Conservation (phyloP, 2,888 invertebrate species). For the Galerucella nymphaeae region DNA sequence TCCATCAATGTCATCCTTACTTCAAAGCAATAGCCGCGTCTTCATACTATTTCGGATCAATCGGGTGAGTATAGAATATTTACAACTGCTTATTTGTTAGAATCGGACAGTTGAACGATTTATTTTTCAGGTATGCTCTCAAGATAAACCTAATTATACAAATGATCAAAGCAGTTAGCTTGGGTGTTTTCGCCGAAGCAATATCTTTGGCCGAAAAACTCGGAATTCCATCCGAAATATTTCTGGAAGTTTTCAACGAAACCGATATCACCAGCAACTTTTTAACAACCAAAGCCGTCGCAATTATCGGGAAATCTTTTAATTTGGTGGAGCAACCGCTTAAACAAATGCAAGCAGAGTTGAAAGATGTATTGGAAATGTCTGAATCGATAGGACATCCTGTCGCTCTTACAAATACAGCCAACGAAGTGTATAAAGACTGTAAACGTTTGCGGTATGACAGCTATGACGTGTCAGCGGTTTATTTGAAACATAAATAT, state of each 20-base stretch:
- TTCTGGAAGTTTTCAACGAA: neutral
- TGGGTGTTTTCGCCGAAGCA: constrained; percentile 2
- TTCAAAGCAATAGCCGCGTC: constrained; percentile 3
- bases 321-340: neutral
- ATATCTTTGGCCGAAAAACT: neutral
- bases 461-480: neutral
- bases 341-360: constrained; percentile 10
- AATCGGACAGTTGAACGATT: neutral
- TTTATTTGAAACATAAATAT: constrained; percentile 6
- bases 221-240: neutral
- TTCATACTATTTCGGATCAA: neutral
- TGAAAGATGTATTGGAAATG: neutral
- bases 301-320: neutral
- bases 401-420: neutral
- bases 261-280: neutral
- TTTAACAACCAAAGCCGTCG: neutral
- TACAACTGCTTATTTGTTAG: no score
- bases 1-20: neutral
- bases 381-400: neutral
- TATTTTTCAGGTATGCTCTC: neutral
- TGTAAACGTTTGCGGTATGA: neutral
- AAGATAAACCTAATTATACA: constrained; percentile 7
- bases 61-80: neutral
- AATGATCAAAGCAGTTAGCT: constrained; percentile 12
- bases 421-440: constrained; percentile 9